A percentile compares a stretch with the other conserved stretches of the same genome.
Evolutionary conservation across 2,113 vertebrate species (phyloP).

Genomic region (Vidua macroura): DNA sequence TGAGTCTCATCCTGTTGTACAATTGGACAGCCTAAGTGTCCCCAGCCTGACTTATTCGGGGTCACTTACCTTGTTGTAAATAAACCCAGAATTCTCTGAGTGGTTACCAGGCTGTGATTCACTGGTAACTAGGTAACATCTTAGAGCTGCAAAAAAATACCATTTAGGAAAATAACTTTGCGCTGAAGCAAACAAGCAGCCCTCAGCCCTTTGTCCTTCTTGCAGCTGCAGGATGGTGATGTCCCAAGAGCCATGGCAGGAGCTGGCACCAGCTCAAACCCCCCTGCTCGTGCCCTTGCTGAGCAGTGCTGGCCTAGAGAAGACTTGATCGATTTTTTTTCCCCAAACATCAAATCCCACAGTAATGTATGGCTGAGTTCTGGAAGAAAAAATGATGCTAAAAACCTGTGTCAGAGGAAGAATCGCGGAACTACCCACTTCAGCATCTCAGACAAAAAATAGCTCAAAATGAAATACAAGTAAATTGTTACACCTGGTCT

Average conservation of each 20-base stretch:
- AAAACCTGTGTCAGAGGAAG: not conserved
- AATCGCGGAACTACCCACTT: not conserved
- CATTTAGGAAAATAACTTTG: not conserved
- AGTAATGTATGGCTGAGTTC: not conserved
- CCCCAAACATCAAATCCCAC: not conserved
- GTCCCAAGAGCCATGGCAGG: not conserved
- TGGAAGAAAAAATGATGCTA: not conserved
- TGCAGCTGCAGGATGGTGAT: not conserved
- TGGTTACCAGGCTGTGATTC: not conserved
- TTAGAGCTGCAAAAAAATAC: not conserved
- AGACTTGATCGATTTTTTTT: not conserved
- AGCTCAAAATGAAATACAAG: not conserved
- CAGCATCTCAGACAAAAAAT: not conserved
- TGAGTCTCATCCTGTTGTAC: not conserved
- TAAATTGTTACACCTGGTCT: not conserved
- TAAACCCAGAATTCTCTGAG: not conserved
- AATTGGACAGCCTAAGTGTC: not conserved
- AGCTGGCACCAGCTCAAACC: not conserved
- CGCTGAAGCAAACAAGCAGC: not conserved
- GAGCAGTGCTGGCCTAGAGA: not conserved
- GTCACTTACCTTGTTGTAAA: not conserved
- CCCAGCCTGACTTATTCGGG: not conserved
- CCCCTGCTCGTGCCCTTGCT: not conserved
- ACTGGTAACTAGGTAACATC: slow-evolving; percentile 23
- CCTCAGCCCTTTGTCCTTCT: not conserved